Percentiles rank a stretch among this genome's conserved stretches.
These are phyloP conservation scores for Drosophila siamana DNA, from an alignment of 2,888 invertebrate species.

Conservation along the genomic window DNA sequence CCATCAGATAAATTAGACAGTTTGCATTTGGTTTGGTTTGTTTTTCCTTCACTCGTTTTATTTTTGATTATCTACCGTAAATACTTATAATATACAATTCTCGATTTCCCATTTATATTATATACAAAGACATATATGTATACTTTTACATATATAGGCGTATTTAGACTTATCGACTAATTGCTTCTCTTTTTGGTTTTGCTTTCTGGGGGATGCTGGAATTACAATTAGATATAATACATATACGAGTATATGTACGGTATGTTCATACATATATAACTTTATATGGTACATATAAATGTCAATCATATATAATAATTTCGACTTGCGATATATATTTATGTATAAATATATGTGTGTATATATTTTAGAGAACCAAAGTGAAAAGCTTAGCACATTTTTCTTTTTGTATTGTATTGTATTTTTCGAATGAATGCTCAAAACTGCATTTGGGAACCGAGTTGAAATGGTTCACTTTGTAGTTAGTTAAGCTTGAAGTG, in stretches of 20 bases:
- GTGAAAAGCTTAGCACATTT: conserved; percentile 72
- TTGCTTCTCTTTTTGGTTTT: conserved; percentile 46
- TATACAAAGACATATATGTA: conserved; percentile 73
- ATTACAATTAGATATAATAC: conserved; percentile 61
- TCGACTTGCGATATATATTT: conserved; percentile 51
- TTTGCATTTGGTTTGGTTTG: background rate
- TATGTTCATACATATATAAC: conserved; percentile 41
- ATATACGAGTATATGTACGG: conserved; percentile 30
- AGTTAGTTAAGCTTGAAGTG: conserved; percentile 26
- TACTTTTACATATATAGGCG: conserved; percentile 65
- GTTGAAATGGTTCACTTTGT: conserved; percentile 29
- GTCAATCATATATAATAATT: conserved; percentile 66
- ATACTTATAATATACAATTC: conserved; percentile 73
- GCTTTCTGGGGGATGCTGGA: conserved; percentile 27
- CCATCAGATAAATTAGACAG: background rate
- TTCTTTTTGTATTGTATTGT: conserved; percentile 15
- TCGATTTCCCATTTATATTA: conserved; percentile 43
- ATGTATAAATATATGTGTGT: conserved; percentile 39
- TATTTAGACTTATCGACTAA: conserved; percentile 66
- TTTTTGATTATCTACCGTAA: conserved; percentile 81
- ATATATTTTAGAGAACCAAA: conserved; percentile 56
- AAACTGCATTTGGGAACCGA: conserved; percentile 22
- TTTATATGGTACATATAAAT: conserved; percentile 67
- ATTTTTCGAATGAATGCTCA: conserved; percentile 7
- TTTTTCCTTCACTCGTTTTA: conserved; percentile 57